Base-by-base conservation (phyloP, 2,113 vertebrate genomes). In the Amphiprion ocellaris region DNA sequence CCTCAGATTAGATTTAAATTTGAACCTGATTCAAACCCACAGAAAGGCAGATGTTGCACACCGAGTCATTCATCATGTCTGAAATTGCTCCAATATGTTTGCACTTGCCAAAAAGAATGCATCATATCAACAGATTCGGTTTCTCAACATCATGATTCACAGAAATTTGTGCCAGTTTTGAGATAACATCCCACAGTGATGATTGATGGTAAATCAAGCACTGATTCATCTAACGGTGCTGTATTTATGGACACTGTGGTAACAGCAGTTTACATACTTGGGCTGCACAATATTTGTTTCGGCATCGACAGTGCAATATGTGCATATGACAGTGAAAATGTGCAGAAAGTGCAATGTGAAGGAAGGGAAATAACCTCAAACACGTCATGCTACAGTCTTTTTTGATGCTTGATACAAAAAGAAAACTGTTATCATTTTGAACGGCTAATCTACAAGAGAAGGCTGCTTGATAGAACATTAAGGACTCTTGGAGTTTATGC, bases 121-220 rank as follows among this genome's bases (percentile, higher is more conserved):
- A 56, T 56, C 17, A 37, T 53, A 46, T 63, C 50, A 60, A 10
- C 49, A n/a, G 49, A 64, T 61, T 56, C 37, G 23, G 49, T 65
- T 66, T 56, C 37, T 39, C 28, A 30, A 11, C 47, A 72, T 1
- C 30, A 53, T 2, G 39, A 37, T 12, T 41, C 5, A 21, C 14
- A 21, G 2, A 47, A 6, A 65, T 0, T 24, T 47, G 21, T 69
- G 28, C 21, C n/a, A 56, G 4, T 49, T 64, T 41, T 5, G 66
- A 39, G 41, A 33, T 37, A 49, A 56, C 23, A 19, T 30, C 11
- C 10, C 19, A 21, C 1, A 55, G 15, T 9, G 21, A 24, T 55
- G 23, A 23, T 1, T 55, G 26, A 47, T 9, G n/a, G 26, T 39
- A 19, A 5, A 15, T 50, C 24, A 9, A 50, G 4, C 16, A 23